Conservation (phyloP, 1,140 invertebrate genomes). For the Drosophila asahinai region DNA sequence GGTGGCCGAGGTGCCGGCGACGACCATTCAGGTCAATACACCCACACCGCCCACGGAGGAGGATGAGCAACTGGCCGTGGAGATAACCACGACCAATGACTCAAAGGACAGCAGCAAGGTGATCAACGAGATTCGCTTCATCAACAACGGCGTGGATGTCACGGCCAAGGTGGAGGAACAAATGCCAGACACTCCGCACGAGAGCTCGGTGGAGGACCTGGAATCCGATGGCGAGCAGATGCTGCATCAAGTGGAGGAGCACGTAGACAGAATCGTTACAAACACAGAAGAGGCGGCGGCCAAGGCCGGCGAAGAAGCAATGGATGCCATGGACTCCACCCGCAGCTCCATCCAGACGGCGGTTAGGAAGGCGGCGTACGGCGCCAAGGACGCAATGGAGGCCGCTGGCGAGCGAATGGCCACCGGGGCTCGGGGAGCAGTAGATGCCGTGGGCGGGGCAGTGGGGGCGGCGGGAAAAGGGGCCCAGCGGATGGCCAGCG, state of each 20-base stretch:
- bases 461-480: conserved; percentile 57
- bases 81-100: conserved; percentile 76
- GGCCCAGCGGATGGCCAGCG: conserved; percentile 52
- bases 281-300: conserved; percentile 23
- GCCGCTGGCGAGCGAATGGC: conserved; percentile 72
- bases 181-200: conserved; percentile 61
- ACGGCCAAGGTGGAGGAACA: conserved; percentile 75
- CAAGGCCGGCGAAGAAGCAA: conserved; percentile 22
- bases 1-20: conserved; percentile 56
- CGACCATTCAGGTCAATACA: conserved; percentile 59
- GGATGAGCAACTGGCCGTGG: conserved; percentile 76
- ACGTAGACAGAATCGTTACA: conserved; percentile 52
- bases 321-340: conserved; percentile 50
- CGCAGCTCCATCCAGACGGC: conserved; percentile 52
- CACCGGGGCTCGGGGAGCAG: conserved; percentile 61
- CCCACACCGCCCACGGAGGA: conserved; percentile 76
- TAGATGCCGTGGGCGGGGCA: conserved; percentile 61
- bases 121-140: conserved; percentile 81
- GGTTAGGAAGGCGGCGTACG: conserved; percentile 63
- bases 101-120: conserved; percentile 71
- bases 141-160: conserved; percentile 84
- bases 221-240: conserved; percentile 69
- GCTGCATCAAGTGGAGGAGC: conserved; percentile 51
- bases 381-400: conserved; percentile 66
- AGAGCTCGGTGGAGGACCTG: conserved; percentile 58